phyloP scores from a whole-genome alignment of 2,113 vertebrate genomes.

The Pachypanchax playfairii region DNA sequence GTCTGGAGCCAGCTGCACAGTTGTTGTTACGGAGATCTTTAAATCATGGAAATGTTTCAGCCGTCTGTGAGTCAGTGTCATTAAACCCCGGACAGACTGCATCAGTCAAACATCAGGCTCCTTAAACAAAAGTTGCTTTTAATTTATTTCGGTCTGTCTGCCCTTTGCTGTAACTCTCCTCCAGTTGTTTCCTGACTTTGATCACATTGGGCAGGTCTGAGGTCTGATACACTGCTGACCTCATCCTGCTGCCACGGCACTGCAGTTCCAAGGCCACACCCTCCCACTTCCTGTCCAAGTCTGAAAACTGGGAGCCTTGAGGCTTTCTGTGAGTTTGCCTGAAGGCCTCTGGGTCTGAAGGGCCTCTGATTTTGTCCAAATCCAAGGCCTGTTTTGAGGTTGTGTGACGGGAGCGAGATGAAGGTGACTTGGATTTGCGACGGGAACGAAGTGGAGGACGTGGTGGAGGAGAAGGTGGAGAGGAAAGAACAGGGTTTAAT shows the following conservation, averaged over 20 bases:
- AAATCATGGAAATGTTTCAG: slow-evolving; percentile 19
- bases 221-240: slow-evolving; percentile 78
- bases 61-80: slow-evolving; percentile 16
- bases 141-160: slow-evolving; percentile 68
- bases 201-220: slow-evolving; percentile 80
- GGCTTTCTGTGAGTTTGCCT: slow-evolving; percentile 23
- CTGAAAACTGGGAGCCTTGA: slow-evolving; percentile 49
- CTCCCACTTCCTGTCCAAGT: slow-evolving; percentile 80
- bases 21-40: slow-evolving; percentile 28
- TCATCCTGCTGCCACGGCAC: slow-evolving; percentile 80
- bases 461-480: slow-evolving; percentile 48
- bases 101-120: background rate
- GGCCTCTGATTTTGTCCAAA: slow-evolving; percentile 78
- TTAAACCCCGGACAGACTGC: background rate
- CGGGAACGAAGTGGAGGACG: slow-evolving; percentile 61
- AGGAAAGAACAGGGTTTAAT: slow-evolving; percentile 36
- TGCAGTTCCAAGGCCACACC: slow-evolving; percentile 79
- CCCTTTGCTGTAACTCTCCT: slow-evolving; percentile 61
- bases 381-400: slow-evolving; percentile 81
- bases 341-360: background rate
- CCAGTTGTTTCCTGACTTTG: slow-evolving; percentile 64
- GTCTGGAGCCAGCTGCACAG: slow-evolving; percentile 32
- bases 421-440: slow-evolving; percentile 65
- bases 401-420: slow-evolving; percentile 48
- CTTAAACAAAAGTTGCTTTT: slow-evolving; percentile 94